Conservation (phyloP, 1,140 invertebrate species). For the Danaus plexippus region DNA sequence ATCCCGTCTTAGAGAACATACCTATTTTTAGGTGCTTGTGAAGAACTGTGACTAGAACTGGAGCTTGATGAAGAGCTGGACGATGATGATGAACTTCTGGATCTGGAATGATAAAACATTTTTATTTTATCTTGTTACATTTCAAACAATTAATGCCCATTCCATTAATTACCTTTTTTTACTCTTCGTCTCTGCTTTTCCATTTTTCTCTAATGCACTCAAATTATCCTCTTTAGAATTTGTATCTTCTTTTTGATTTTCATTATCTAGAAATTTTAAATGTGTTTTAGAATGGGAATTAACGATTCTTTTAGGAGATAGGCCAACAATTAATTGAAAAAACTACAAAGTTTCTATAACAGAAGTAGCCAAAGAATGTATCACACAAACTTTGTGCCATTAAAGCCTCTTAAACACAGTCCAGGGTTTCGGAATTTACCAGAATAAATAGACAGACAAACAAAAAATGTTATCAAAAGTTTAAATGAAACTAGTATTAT, state of each 20-base stretch:
- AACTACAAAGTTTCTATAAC: too few species aligned
- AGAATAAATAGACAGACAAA: too few species aligned
- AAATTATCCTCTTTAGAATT: slow-evolving; percentile 29
- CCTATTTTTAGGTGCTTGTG: slow-evolving; percentile 55
- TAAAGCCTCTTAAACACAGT: too few species aligned
- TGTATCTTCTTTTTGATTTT: slow-evolving; percentile 34
- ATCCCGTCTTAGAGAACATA: slow-evolving; percentile 21
- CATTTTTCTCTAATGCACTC: slow-evolving; percentile 37
- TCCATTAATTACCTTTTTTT: slow-evolving; percentile 36
- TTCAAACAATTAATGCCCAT: slow-evolving; percentile 1
- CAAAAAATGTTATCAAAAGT: too few species aligned
- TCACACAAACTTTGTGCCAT: too few species aligned
- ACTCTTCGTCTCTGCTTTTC: slow-evolving; percentile 36
- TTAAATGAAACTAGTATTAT: too few species aligned
- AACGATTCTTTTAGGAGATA: not conserved
- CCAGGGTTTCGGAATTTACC: too few species aligned
- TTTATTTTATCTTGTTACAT: not conserved
- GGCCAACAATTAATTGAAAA: too few species aligned
- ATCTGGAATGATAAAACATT: slow-evolving; percentile 29
- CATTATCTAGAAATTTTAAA: slow-evolving; percentile 22
- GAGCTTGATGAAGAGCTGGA: slow-evolving; percentile 62
- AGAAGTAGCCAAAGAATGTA: too few species aligned
- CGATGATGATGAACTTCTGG: slow-evolving; percentile 59
- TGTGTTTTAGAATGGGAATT: too few species aligned
- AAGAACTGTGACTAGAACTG: slow-evolving; percentile 61